phyloP scores from a whole-genome alignment of 2,888 invertebrate species.

The Rhyacophila evoluta region DNA sequence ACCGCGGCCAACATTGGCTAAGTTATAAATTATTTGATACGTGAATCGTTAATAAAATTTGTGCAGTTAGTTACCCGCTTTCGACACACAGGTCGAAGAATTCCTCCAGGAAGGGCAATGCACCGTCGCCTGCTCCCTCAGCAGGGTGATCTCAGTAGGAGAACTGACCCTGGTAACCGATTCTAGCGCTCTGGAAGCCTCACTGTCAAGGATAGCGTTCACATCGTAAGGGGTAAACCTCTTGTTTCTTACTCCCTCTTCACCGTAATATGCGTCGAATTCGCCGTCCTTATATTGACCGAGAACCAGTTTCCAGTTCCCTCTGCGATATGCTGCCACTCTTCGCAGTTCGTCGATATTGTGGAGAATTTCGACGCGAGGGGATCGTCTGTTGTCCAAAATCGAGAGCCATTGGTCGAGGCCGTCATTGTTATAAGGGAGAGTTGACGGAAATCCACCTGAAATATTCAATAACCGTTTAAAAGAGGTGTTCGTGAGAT shows the following conservation, averaged over 20 bases:
- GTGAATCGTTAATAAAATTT: too few species aligned
- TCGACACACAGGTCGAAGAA: constrained; percentile 60
- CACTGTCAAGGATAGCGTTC: constrained; percentile 61
- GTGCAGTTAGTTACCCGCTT: constrained; percentile 59
- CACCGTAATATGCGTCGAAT: constrained; percentile 63
- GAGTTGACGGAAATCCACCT: constrained; percentile 47
- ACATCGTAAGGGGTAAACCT: constrained; percentile 62
- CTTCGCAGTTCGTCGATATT: constrained; percentile 76
- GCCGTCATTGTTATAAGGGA: constrained; percentile 69
- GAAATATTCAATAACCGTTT: too few species aligned
- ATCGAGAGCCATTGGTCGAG: constrained; percentile 60
- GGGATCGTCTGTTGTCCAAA: constrained; percentile 58
- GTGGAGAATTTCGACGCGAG: constrained; percentile 75
- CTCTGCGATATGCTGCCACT: constrained; percentile 56
- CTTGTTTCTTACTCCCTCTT: constrained; percentile 60
- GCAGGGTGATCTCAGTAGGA: constrained; percentile 59
- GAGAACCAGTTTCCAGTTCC: constrained; percentile 67
- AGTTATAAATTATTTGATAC: too few species aligned
- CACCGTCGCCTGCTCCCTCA: constrained; percentile 62
- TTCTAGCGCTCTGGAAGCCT: constrained; percentile 60
- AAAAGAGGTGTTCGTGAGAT: too few species aligned
- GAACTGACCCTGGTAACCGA: constrained; percentile 61
- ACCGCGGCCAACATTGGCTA: too few species aligned
- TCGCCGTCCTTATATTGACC: constrained; percentile 59
- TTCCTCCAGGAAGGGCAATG: constrained; percentile 61